Conservation (phyloP, 2,113 vertebrate species). For the Tauraco erythrolophus region DNA sequence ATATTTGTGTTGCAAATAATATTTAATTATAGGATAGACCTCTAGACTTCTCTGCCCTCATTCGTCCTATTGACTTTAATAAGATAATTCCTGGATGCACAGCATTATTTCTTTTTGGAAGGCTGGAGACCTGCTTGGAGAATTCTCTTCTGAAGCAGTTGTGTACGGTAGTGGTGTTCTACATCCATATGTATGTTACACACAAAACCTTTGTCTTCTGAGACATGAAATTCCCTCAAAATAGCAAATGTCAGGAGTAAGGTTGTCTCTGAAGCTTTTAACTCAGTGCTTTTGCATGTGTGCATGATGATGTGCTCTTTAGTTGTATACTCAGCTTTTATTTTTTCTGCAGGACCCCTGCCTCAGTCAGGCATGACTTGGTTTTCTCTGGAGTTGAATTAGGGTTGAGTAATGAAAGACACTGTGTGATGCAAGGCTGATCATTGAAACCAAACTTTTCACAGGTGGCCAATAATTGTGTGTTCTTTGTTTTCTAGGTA, state of each 20-base stretch:
- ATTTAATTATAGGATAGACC: background rate
- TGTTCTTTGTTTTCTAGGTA: constrained; percentile 45
- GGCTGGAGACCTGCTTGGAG: background rate
- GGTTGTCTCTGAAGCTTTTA: background rate
- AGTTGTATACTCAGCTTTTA: background rate
- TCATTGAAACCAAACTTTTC: constrained; percentile 33
- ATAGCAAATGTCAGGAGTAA: background rate
- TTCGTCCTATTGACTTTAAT: background rate
- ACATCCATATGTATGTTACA: background rate
- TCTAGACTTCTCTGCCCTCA: background rate
- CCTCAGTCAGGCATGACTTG: background rate
- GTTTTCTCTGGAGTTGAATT: constrained; percentile 24
- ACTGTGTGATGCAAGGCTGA: constrained; percentile 20
- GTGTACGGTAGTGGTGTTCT: background rate
- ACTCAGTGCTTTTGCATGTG: background rate
- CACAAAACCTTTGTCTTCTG: background rate
- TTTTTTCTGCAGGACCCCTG: constrained; percentile 21
- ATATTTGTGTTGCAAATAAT: background rate
- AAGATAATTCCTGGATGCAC: background rate
- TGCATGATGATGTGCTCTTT: background rate
- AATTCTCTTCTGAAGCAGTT: background rate
- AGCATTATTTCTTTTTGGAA: background rate
- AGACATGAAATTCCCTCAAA: background rate
- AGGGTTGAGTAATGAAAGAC: background rate
- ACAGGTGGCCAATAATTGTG: constrained; percentile 47